phyloP scores from a whole-genome alignment of 2,888 invertebrate genomes.

The Spialia ferax region DNA sequence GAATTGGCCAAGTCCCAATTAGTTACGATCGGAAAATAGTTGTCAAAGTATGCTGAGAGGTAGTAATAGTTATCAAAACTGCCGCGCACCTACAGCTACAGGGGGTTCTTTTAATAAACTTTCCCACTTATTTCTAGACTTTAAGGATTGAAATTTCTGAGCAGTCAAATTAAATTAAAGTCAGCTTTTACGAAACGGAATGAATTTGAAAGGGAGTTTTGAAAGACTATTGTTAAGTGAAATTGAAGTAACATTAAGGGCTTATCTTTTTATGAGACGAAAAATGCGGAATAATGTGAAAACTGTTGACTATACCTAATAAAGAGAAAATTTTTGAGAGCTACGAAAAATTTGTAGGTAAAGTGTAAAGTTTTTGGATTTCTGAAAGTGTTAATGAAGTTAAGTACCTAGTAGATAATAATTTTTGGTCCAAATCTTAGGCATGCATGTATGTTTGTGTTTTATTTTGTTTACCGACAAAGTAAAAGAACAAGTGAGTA shows the following conservation, averaged over 20 bases:
- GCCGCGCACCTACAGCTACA: background rate
- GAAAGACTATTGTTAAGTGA: constrained; percentile 24
- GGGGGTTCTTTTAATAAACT: constrained; percentile 20
- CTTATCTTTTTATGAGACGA: constrained; percentile 11
- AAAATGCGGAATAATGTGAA: background rate
- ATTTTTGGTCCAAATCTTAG: too few relatives aligned
- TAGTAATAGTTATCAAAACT: constrained; percentile 21
- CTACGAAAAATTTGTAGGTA: background rate
- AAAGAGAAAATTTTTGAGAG: background rate
- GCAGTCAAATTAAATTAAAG: constrained; percentile 34
- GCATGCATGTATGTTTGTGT: too few relatives aligned
- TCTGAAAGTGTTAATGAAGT: too few relatives aligned
- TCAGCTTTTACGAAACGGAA: constrained; percentile 33
- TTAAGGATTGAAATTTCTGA: constrained; percentile 23
- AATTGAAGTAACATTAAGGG: constrained; percentile 1
- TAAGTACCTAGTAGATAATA: too few relatives aligned
- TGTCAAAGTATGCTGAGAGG: constrained; percentile 29
- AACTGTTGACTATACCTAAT: too few relatives aligned
- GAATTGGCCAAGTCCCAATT: constrained; percentile 34
- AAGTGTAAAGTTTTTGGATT: too few relatives aligned
- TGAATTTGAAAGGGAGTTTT: constrained; percentile 24
- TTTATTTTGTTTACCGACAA: too few relatives aligned
- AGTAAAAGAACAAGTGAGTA: too few relatives aligned
- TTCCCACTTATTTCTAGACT: constrained; percentile 20
- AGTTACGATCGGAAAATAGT: constrained; percentile 30